A percentile compares a stretch with the other conserved stretches of the same genome.
Evolutionary conservation across 2,113 vertebrate species (phyloP).

Genomic region (Spilogale gracilis): DNA sequence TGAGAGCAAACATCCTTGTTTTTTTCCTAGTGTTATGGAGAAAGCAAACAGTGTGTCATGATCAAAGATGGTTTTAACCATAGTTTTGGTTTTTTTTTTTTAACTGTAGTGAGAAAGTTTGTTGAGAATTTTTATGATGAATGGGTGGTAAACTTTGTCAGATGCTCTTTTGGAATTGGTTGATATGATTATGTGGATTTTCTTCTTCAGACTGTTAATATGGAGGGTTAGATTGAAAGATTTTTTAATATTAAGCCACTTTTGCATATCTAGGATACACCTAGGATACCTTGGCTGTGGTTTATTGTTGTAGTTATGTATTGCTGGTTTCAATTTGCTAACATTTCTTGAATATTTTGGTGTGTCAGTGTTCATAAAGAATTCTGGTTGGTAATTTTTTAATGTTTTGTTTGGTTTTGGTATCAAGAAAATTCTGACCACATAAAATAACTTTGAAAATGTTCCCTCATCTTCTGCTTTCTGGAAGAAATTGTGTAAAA

Average conservation of each 20-base stretch:
- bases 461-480: neutral
- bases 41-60: neutral
- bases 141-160: neutral
- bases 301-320: neutral
- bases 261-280: neutral
- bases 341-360: neutral
- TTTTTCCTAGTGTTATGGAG: neutral
- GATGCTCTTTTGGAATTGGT: neutral
- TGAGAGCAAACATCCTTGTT: neutral
- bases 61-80: neutral
- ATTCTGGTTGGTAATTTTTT: neutral
- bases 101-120: neutral
- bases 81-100: neutral
- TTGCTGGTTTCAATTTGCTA: neutral
- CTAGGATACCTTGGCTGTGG: neutral
- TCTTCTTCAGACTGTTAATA: neutral
- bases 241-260: neutral
- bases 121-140: neutral
- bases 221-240: neutral
- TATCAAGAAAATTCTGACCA: neutral
- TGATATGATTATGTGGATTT: neutral
- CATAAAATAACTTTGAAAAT: neutral
- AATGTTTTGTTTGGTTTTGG: neutral
- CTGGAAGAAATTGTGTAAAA: neutral
- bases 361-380: neutral